Evolutionary conservation across 1,140 invertebrate genomes (phyloP).

Genomic region (Saccostrea glomerata): DNA sequence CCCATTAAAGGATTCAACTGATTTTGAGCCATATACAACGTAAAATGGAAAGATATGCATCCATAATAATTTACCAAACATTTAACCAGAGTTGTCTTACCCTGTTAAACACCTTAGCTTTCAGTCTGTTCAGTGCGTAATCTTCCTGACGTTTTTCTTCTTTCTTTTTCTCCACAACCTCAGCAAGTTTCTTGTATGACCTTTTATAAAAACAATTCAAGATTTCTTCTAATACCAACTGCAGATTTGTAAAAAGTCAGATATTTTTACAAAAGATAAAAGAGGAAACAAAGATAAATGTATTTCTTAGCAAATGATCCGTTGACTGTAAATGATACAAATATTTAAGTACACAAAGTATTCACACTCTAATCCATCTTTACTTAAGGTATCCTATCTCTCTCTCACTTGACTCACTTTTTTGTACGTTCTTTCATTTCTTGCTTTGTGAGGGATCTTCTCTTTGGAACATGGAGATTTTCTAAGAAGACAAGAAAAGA

Average conservation of each 20-base stretch:
- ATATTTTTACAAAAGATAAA: too few relatives aligned
- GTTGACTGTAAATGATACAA: too few relatives aligned
- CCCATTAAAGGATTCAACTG: not conserved
- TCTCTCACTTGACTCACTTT: conserved; percentile 66
- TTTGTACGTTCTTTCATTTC: conserved; percentile 75
- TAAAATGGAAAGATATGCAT: not conserved
- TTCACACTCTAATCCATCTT: too few relatives aligned
- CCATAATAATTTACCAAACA: not conserved
- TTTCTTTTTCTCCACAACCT: conserved; percentile 68
- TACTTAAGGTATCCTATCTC: too few relatives aligned
- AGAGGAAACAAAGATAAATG: too few relatives aligned
- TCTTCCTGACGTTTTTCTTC: conserved; percentile 63
- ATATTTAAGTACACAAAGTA: too few relatives aligned
- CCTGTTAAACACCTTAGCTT: conserved; percentile 72
- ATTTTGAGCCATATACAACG: not conserved
- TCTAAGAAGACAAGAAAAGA: conserved; percentile 59
- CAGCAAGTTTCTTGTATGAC: conserved; percentile 74
- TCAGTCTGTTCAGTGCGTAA: conserved; percentile 70
- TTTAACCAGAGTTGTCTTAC: conserved; percentile 55
- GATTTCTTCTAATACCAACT: too few relatives aligned
- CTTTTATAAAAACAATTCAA: conserved; percentile 59
- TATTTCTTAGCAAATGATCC: too few relatives aligned
- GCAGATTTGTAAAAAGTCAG: too few relatives aligned
- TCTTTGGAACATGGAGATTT: conserved; percentile 71
- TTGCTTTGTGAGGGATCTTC: conserved; percentile 69